phyloP scores from a whole-genome alignment of 1,140 invertebrate genomes.

The Caerostris darwini region DNA sequence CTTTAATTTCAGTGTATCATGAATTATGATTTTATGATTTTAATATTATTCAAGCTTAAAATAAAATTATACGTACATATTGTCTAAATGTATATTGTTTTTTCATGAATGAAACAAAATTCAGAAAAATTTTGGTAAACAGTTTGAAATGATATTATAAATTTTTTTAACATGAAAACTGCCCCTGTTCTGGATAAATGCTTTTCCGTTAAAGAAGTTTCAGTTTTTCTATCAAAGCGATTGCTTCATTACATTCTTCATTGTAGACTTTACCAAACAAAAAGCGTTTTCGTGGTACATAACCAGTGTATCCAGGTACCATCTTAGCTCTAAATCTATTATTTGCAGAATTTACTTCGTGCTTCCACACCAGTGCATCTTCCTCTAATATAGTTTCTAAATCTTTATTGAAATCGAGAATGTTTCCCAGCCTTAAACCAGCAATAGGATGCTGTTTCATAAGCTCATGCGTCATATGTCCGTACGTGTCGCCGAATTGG shows the following conservation, averaged over 20 bases:
- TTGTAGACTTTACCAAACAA: constrained; percentile 9
- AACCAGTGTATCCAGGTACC: constrained; percentile 60
- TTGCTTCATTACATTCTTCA: constrained; percentile 57
- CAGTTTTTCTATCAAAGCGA: constrained; percentile 47
- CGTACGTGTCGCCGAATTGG: constrained; percentile 50
- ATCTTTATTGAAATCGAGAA: neutral
- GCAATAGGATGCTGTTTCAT: constrained; percentile 49
- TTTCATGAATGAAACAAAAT: too few relatives aligned
- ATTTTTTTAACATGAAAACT: too few relatives aligned
- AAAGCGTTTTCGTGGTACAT: constrained; percentile 49
- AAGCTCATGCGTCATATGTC: constrained; percentile 44
- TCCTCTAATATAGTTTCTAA: neutral
- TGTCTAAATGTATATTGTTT: too few relatives aligned
- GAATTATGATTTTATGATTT: too few relatives aligned
- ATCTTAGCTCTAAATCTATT: constrained; percentile 28
- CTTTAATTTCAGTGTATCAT: too few relatives aligned
- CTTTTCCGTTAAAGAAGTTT: neutral
- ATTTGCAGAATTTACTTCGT: constrained; percentile 28
- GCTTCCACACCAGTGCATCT: constrained; percentile 37
- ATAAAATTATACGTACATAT: too few relatives aligned
- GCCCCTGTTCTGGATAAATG: too few relatives aligned
- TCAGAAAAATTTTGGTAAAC: too few relatives aligned
- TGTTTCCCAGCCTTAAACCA: constrained; percentile 43
- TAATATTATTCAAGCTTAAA: too few relatives aligned
- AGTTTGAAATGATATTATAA: too few relatives aligned